Evolutionary conservation across 2,888 invertebrate genomes (phyloP).

Genomic region (Timema podura): DNA sequence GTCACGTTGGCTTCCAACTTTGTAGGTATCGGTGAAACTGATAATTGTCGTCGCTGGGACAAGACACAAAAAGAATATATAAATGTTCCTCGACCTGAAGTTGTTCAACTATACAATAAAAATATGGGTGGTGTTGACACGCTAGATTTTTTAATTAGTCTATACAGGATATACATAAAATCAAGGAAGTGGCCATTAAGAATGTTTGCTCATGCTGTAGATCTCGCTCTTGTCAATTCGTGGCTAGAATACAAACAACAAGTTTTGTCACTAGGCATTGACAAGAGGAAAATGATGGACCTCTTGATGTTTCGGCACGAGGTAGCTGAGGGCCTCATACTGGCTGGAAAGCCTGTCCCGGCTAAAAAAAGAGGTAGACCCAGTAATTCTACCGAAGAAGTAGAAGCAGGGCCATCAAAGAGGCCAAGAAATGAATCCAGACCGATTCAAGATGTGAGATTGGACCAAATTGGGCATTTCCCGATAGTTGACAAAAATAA

Average conservation of each 20-base stretch:
- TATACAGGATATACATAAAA: slow-evolving; percentile 29
- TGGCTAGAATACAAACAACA: slow-evolving; percentile 29
- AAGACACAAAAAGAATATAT: slow-evolving; percentile 30
- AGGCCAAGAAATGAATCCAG: slow-evolving; percentile 1
- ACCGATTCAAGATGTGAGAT: not conserved
- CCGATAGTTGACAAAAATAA: not conserved
- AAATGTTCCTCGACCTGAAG: slow-evolving; percentile 30
- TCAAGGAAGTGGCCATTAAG: slow-evolving; percentile 31
- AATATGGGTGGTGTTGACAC: slow-evolving; percentile 35
- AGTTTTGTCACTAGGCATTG: not conserved
- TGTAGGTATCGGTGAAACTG: slow-evolving; percentile 15
- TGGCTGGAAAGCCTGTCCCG: not conserved
- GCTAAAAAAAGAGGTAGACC: slow-evolving; percentile 6
- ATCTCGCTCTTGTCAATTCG: slow-evolving; percentile 29
- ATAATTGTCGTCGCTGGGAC: slow-evolving; percentile 17
- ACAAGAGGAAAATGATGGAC: not conserved
- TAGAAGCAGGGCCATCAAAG: not conserved
- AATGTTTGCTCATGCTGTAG: slow-evolving; percentile 30
- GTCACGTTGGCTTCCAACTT: slow-evolving; percentile 33
- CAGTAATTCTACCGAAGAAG: not conserved
- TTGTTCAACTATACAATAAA: slow-evolving; percentile 32
- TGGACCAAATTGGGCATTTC: not conserved
- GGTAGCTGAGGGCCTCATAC: not conserved
- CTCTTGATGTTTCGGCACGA: slow-evolving; percentile 1
- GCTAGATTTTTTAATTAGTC: slow-evolving; percentile 29